These are phyloP conservation scores for Ianthella basta DNA, from an alignment of 37 sponge, comb jelly and placozoan genomes.

Conservation along the genomic window DNA sequence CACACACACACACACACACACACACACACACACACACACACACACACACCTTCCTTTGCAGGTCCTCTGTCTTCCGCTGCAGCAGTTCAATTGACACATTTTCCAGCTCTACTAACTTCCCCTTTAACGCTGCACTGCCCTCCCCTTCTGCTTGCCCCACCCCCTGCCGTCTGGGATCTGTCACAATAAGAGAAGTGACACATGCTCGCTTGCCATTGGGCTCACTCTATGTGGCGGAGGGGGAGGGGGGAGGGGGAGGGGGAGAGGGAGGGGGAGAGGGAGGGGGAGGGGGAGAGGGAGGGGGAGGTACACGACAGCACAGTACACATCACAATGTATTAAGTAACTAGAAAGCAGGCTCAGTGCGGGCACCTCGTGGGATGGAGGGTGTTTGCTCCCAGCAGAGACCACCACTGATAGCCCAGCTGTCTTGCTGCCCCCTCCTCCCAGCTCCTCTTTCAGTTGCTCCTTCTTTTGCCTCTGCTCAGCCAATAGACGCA, in stretches of 20 bases:
- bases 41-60: neutral
- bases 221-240: neutral
- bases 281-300: neutral
- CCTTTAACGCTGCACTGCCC: neutral
- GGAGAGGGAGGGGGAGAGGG: neutral
- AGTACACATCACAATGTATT: neutral
- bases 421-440: no score
- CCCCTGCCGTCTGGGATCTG: no score
- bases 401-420: neutral
- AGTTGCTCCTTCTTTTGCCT: slow-evolving; percentile 38
- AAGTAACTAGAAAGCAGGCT: no score
- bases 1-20: neutral
- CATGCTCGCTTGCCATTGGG: no score
- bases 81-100: neutral
- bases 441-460: neutral
- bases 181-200: no score
- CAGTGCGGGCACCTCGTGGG: neutral
- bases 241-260: neutral
- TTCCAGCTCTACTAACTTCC: neutral
- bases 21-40: neutral
- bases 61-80: neutral
- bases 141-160: neutral
- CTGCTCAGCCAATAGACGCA: slow-evolving; percentile 12
- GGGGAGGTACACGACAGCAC: neutral
- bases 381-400: neutral